Percentiles rank a stretch among this genome's conserved stretches.
phyloP scores from a whole-genome alignment of 2,113 vertebrate genomes.

The Geococcyx californianus region DNA sequence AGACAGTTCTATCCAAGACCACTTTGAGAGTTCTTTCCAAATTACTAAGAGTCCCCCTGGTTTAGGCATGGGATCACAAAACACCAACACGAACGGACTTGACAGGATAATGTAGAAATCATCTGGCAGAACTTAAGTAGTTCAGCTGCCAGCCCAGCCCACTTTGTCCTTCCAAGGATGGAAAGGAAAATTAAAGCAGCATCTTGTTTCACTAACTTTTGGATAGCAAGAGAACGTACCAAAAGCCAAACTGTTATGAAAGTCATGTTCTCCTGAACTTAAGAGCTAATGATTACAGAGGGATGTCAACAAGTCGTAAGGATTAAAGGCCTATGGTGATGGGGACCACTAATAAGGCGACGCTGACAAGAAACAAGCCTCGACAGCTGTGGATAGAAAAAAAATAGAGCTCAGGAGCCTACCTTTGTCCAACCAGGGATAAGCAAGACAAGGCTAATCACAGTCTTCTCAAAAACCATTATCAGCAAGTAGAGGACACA shows the following conservation, averaged over 20 bases:
- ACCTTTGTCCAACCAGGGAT: constrained; percentile 80
- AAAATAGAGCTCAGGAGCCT: background rate
- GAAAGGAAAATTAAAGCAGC: background rate
- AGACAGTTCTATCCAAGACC: background rate
- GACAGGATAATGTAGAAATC: background rate
- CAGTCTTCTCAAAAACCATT: constrained; percentile 79
- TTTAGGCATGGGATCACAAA: background rate
- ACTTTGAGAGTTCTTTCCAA: background rate
- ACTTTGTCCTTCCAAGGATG: background rate
- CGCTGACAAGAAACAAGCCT: background rate
- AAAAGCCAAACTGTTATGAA: background rate
- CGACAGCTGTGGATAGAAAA: background rate
- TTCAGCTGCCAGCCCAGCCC: background rate
- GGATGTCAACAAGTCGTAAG: background rate
- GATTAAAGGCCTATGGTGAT: background rate
- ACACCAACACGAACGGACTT: background rate
- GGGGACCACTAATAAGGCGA: background rate
- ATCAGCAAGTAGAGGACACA: constrained; percentile 81
- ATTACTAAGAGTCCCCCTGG: background rate
- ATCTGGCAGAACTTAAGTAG: background rate
- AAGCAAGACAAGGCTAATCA: constrained; percentile 77
- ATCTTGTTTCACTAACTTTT: background rate
- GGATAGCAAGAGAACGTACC: background rate
- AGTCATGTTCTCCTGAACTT: background rate
- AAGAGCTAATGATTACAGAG: background rate